Conservation (phyloP, 64 coral and sea anemone genomes). For the Platygyra sinensis region DNA sequence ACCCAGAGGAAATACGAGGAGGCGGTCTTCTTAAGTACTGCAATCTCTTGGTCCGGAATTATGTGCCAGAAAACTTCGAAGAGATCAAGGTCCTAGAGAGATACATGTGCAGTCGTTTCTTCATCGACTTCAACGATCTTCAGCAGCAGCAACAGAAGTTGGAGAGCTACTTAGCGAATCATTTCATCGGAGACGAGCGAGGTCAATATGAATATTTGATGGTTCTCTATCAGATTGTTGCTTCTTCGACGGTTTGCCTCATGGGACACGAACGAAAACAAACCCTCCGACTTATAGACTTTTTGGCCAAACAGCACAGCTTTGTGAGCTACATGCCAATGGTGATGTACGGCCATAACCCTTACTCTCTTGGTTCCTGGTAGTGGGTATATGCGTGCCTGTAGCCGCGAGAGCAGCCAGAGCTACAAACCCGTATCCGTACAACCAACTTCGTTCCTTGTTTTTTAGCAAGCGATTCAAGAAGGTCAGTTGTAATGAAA, state of each 20-base stretch:
- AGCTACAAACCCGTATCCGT: not conserved
- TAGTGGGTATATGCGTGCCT: slow-evolving; percentile 8
- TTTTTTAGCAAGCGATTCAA: slow-evolving; percentile 1
- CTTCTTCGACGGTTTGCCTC: slow-evolving; percentile 91
- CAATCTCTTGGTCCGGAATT: slow-evolving; percentile 92
- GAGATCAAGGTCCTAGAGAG: slow-evolving; percentile 89
- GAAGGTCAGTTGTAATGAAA: not conserved
- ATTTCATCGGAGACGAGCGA: slow-evolving; percentile 84
- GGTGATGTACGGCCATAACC: slow-evolving; percentile 28
- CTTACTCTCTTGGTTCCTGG: slow-evolving; percentile 12
- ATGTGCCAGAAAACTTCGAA: slow-evolving; percentile 79
- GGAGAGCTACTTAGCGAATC: slow-evolving; percentile 91
- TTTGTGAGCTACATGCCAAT: not conserved
- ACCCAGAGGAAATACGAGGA: slow-evolving; percentile 98
- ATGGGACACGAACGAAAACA: slow-evolving; percentile 98
- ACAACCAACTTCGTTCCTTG: slow-evolving; percentile 29
- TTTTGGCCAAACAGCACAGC: slow-evolving; percentile 64
- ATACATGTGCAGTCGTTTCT: slow-evolving; percentile 99
- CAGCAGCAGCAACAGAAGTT: slow-evolving; percentile 91
- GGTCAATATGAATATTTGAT: slow-evolving; percentile 89
- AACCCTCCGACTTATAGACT: slow-evolving; percentile 85
- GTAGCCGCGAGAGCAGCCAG: not conserved
- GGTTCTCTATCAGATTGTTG: slow-evolving; percentile 83
- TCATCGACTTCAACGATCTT: slow-evolving; percentile 96
- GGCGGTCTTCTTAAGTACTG: slow-evolving; percentile 98